These are phyloP conservation scores for Pseudobourletiella spinata DNA, from an alignment of 1,140 invertebrate species.

Conservation along the genomic window DNA sequence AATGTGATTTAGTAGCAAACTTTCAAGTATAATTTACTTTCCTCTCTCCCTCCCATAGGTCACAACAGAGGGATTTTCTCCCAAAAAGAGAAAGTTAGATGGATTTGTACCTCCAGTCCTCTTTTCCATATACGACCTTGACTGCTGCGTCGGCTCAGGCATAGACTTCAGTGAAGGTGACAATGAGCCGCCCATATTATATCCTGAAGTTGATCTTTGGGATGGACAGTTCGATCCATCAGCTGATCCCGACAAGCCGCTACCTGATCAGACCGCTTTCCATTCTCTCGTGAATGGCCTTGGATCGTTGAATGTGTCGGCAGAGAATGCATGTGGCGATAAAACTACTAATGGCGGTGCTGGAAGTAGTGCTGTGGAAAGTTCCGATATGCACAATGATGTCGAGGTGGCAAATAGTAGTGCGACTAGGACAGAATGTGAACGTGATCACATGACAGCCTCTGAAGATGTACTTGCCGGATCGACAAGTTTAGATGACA, in stretches of 20 bases:
- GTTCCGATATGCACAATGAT: not conserved
- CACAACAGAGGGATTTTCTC: not conserved
- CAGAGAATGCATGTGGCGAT: not conserved
- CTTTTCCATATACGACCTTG: not conserved
- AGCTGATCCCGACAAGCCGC: not conserved
- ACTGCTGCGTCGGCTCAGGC: not conserved
- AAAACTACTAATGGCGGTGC: not conserved
- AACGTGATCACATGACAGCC: not conserved
- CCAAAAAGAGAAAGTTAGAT: not conserved
- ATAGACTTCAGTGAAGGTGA: not conserved
- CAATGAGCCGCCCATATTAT: not conserved
- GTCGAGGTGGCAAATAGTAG: not conserved
- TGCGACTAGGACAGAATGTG: not conserved
- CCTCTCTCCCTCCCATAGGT: too few species aligned
- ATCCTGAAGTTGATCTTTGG: slow-evolving; percentile 7
- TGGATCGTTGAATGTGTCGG: not conserved
- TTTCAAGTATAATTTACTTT: too few species aligned
- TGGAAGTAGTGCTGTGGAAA: not conserved
- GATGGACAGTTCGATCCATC: not conserved
- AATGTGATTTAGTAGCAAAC: too few species aligned
- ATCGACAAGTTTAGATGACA: not conserved
- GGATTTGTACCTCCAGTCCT: not conserved
- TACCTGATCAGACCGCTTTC: too few species aligned
- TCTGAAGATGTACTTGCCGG: not conserved
- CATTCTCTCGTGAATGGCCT: too few species aligned